Evolutionary conservation across 2,797 vertebrate species (phyloP).

Genomic region (Myotis myotis): DNA sequence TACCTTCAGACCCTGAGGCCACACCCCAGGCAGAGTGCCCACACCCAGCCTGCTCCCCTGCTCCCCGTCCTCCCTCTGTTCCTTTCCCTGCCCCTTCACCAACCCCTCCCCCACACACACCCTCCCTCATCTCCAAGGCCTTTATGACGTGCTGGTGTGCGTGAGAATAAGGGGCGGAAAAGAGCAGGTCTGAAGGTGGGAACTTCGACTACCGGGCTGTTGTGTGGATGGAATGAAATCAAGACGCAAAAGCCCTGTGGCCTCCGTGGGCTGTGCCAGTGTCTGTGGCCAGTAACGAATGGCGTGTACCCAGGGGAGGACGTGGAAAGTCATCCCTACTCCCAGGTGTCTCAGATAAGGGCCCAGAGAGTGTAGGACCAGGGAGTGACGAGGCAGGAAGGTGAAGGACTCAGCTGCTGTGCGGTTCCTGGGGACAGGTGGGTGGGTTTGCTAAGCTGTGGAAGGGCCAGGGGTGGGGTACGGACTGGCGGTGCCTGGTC

Average conservation of each 20-base stretch:
- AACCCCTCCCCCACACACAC: too few relatives aligned
- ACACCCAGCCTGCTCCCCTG: neutral
- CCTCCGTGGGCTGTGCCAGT: fast-evolving
- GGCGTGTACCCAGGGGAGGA: fast-evolving
- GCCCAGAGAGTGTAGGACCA: neutral
- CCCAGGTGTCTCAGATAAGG: neutral
- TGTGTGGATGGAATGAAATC: neutral
- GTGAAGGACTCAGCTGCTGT: neutral
- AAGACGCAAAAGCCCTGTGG: neutral
- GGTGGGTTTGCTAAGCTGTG: neutral
- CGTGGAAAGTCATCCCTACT: neutral
- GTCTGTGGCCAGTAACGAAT: neutral
- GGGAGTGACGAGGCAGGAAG: neutral
- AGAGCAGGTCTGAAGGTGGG: too few relatives aligned
- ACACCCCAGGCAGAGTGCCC: neutral
- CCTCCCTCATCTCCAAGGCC: neutral
- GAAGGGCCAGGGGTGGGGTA: neutral
- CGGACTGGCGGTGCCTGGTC: neutral
- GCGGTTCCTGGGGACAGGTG: neutral
- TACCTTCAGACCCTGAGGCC: neutral
- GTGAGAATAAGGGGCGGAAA: neutral
- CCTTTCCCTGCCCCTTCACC: too few relatives aligned
- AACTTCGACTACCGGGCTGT: neutral
- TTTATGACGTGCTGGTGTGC: neutral
- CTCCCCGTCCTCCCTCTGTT: neutral